phyloP scores from a whole-genome alignment of 2,797 vertebrate genomes.

The Diplodus sargus region DNA sequence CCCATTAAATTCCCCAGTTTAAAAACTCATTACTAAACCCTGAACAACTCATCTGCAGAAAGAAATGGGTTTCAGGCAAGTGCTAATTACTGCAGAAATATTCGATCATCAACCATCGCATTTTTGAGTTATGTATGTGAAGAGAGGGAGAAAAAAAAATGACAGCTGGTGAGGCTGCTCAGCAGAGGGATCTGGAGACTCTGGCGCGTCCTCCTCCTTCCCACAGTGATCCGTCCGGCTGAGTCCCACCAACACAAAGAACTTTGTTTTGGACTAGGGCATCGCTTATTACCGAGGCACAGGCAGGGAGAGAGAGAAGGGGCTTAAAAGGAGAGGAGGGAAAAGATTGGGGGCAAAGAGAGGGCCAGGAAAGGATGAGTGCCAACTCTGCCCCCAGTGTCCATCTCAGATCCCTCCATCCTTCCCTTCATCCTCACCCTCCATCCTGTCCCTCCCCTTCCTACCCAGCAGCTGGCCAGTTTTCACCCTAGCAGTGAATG shows the following conservation, averaged over 20 bases:
- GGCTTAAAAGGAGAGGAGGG: conserved; percentile 36
- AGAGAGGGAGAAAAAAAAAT: conserved; percentile 27
- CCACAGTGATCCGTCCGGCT: conserved; percentile 59
- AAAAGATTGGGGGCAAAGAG: conserved; percentile 49
- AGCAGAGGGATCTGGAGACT: conserved; percentile 57
- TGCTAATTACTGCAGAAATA: conserved; percentile 51
- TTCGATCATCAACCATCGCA: conserved; percentile 54
- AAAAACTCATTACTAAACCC: conserved; percentile 14
- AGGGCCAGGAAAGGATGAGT: conserved; percentile 70
- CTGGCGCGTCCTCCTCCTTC: conserved; percentile 56
- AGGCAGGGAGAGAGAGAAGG: conserved; percentile 27
- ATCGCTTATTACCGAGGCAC: conserved; percentile 55
- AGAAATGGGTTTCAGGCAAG: conserved; percentile 23
- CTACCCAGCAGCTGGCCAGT: conserved; percentile 71
- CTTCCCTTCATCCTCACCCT: conserved; percentile 64
- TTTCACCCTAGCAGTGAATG: conserved; percentile 68
- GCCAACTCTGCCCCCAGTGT: conserved; percentile 74
- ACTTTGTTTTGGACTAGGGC: conserved; percentile 70
- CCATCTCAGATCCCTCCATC: conserved; percentile 66
- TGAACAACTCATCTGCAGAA: conserved; percentile 21
- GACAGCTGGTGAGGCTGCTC: conserved; percentile 69
- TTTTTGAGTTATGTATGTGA: conserved; percentile 35
- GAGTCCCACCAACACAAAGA: conserved; percentile 67
- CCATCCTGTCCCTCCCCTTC: conserved; percentile 24
- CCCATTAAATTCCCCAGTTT: not conserved